Evolutionary conservation across 2,888 invertebrate genomes (phyloP), one percentile per base, ranked within the genome.

Genomic region (Clistopyga incitator): DNA sequence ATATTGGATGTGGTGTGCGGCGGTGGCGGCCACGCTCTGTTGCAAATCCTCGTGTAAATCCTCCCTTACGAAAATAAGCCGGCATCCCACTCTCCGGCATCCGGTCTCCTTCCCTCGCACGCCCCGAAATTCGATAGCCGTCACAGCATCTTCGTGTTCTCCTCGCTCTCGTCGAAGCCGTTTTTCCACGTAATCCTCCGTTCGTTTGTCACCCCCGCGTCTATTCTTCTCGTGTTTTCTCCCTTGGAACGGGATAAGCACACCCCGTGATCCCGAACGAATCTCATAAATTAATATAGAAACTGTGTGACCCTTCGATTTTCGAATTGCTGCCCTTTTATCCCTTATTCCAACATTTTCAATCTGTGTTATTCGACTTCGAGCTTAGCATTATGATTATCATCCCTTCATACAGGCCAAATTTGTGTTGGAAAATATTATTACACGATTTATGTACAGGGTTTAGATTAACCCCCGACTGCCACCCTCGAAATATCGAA

Each of bases 121-220:
- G 29, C 52, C 42, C 11, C 54, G 67, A 78, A 72, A 85, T 81
- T 81, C 75, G 81, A 81, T 85, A 56, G 76, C 47, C 38, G 68
- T 13, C 61, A 74, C 52, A 83, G 64, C 68, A 64, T 71, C 67
- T 59, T 68, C 52, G 72, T 68, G 72, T 81, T 78, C 56, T 70
- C 42, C 25, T 56, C 64, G n/a, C 70, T 68, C 38, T 38, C 25
- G 25, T 59, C 47, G 50, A 80, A 85, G 71, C 56, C 61, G 20
- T 25, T 42, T 56, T 85, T 82, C 75, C 80, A 71, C 84, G 85
- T 89, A 89, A 88, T 88, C 87, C 85, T 82, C 72, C 61, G 81
- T 78, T 79, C 78, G 85, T 87, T 84, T 75, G 85, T 77, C 65
- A 65, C 13, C 72, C 38, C n/a, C 34, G 15, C 56, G 20, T 42